Base-by-base conservation (phyloP, 2,797 vertebrate species). In the Semaprochilodus insignis region DNA sequence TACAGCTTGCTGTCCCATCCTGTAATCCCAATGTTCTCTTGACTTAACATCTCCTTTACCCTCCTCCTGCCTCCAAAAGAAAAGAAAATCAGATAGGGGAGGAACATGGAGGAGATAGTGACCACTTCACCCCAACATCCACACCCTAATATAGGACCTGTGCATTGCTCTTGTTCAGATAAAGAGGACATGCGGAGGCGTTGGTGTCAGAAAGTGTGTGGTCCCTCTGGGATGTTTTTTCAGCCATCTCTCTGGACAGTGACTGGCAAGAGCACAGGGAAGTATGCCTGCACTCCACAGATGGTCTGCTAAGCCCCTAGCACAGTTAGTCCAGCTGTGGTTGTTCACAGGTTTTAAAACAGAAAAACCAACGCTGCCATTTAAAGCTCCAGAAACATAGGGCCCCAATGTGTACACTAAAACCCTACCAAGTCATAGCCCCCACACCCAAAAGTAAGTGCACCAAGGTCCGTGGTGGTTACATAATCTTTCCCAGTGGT, bases 321-420 rank as follows among this genome's bases (percentile, higher is more conserved):
- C 21, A 27, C 76, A 89, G 90, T 87, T 91, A 82, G 91, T 85
- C 84, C 87, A 93, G 89, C 91, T 92, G 81, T 91, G 85, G 85
- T 82, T 51, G 86, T 76, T 40, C 84, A 66, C 57, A 40, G 36
- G 65, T 25, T 70, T 40, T 75, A 34, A 62, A 55, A 66, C 69
- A 57, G 75, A 87, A 88, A 90, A 74, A 71, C 34, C 74, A 59
- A 65, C 48, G 17, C 40, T 63, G 34, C 71, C 0, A 31, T 31
- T 59, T 21, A 52, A 59, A 74, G 6, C 19, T 79, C 57, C 36
- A 48, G 62, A n/a, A n/a, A 54, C 25, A 59, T 17, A 77, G 31
- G 51, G 34, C 67, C 34, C 54, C 14, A 6, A 11, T 40, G 17
- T 67, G 11, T 40, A 54, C 16, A 73, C n/a, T 69, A 78, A 63